Evolutionary conservation across 2,888 invertebrate species (phyloP).

Genomic region (Octodonta nipae): DNA sequence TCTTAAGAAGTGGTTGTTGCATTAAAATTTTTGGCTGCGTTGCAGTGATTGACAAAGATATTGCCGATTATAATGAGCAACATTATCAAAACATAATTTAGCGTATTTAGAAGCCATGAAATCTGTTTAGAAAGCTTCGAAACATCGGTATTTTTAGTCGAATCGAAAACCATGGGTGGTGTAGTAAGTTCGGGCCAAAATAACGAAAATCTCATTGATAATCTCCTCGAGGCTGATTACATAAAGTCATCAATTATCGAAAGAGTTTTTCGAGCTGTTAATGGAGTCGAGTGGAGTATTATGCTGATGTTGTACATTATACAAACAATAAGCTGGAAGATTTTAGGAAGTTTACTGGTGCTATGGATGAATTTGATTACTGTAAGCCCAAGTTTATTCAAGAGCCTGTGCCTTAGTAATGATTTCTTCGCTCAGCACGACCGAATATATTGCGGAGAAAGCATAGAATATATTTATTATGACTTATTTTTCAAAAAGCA

Average conservation of each 20-base stretch:
- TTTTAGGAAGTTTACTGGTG: conserved; percentile 53
- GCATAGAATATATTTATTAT: no score
- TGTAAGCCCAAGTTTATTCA: conserved; percentile 65
- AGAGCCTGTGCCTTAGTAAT: conserved; percentile 52
- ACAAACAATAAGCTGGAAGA: conserved; percentile 55
- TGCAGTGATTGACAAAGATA: no score
- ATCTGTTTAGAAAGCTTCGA: no score
- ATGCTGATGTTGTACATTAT: conserved; percentile 57
- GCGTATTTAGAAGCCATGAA: no score
- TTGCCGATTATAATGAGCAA: no score
- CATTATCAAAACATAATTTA: no score
- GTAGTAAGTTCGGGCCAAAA: conserved; percentile 58
- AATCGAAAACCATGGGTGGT: conserved; percentile 75
- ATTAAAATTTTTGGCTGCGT: no score
- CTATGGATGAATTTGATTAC: conserved; percentile 71
- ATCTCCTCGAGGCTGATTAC: conserved; percentile 60
- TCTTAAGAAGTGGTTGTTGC: no score
- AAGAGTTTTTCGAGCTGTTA: conserved; percentile 68
- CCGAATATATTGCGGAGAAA: conserved; percentile 81
- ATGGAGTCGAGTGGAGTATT: conserved; percentile 69
- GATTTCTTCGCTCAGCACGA: conserved; percentile 55
- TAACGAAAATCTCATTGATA: conserved; percentile 76
- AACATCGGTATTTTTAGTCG: no score
- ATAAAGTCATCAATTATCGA: conserved; percentile 58
- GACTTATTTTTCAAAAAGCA: no score